phyloP scores from a whole-genome alignment of 2,888 invertebrate genomes.

The Anthophora plumipes region DNA sequence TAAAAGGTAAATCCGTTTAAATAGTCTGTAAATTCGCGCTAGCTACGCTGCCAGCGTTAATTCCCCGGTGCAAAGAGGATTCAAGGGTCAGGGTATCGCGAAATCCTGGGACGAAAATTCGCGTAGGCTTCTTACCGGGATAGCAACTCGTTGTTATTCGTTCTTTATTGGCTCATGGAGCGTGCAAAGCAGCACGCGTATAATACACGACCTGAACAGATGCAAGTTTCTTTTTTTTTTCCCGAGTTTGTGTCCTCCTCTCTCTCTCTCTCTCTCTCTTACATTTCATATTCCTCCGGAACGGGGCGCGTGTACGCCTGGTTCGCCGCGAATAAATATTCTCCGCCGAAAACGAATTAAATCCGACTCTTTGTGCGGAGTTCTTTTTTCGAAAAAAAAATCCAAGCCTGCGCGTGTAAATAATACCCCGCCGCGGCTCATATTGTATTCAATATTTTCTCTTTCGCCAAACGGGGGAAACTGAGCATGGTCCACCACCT shows the following conservation, averaged over 20 bases:
- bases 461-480: conserved; percentile 46
- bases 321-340: conserved; percentile 61
- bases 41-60: conserved; percentile 42
- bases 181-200: conserved; percentile 9
- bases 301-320: background rate
- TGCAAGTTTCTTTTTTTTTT: conserved; percentile 44
- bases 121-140: conserved; percentile 54
- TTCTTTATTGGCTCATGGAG: conserved; percentile 45
- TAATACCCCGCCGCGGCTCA: conserved; percentile 61
- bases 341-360: conserved; percentile 71
- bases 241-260: background rate
- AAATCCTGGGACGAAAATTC: conserved; percentile 51
- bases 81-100: conserved; percentile 42
- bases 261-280: background rate
- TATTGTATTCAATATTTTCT: conserved; percentile 73
- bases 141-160: conserved; percentile 44
- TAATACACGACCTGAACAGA: conserved; percentile 56
- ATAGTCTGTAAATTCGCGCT: conserved; percentile 54
- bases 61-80: conserved; percentile 53
- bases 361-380: conserved; percentile 69
- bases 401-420: conserved; percentile 67
- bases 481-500: conserved; percentile 30
- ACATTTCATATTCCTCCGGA: background rate
- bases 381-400: conserved; percentile 59
- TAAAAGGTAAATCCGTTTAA: conserved; percentile 55